Base-by-base conservation (phyloP, 92 coral and sea anemone genomes). In the Desmophyllum pertusum region DNA sequence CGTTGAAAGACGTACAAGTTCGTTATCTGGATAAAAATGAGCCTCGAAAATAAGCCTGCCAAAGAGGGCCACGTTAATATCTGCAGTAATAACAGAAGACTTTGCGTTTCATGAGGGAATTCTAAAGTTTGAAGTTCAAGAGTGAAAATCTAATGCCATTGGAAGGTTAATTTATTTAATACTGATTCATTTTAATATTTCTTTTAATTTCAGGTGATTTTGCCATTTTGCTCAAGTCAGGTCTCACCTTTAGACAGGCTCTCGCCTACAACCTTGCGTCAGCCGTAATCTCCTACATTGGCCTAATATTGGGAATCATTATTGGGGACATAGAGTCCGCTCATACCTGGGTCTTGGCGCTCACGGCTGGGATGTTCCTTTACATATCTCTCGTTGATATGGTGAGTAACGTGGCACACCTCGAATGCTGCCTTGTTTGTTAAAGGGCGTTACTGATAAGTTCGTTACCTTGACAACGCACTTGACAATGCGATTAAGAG, bases 331-430 rank as follows among this genome's bases (percentile, higher is more conserved):
- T 95, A 33, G 86, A 94, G 25, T 83, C 93, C 11, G 93, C 98
- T 18, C 98, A 94, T 88, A 83, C 87, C 62, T 96, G 99, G 99
- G 93, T 96, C 61, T 73, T 96, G 53, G 98, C 98, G 14, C 84
- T 96, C 43, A 96, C 98, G 37, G 95, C 98, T 50, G 99, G 99
- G 8, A 88, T 96, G 95, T 96, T 96, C 64, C 83, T 96, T 1
- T 96, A 96, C 62, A 90, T 96, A 51, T 95, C 99, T 18, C 82
- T 96, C 1, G 98, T 96, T 31, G 93, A 90, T 41, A 96, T 96
- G 99, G 99, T 96, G 75, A 89, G 99, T 78, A 29, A 80, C 5
- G 39, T 59, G 27, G 21, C 25, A 71, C 1, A n/a, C n/a, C n/a
- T n/a, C n/a, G n/a, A n/a, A n/a, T n/a, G n/a, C n/a, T n/a, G n/a